Percentiles rank a stretch among this genome's conserved stretches.
phyloP scores from a whole-genome alignment of 2,888 invertebrate species.

The Oligia latruncula region DNA sequence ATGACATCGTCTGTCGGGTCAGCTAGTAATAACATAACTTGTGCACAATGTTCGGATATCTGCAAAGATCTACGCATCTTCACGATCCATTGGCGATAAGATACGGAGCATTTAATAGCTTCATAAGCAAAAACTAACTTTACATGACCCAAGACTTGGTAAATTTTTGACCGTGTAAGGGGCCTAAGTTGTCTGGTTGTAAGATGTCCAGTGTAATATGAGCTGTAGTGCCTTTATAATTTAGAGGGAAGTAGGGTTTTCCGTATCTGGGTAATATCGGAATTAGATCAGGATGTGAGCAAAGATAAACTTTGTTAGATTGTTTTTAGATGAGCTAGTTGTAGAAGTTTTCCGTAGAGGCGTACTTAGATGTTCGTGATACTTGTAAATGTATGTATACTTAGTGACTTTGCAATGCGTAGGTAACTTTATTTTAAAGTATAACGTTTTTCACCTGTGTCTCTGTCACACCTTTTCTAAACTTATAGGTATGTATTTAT shows the following conservation, averaged over 20 bases:
- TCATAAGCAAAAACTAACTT: slow-evolving; percentile 21
- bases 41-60: slow-evolving; percentile 36
- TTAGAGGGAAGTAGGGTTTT: neutral
- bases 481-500: too few relatives aligned
- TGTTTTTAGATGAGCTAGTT: neutral
- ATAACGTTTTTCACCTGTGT: neutral
- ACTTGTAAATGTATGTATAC: neutral
- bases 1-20: too few relatives aligned
- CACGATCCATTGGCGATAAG: slow-evolving; percentile 34
- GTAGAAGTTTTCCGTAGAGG: neutral
- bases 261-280: slow-evolving; percentile 6
- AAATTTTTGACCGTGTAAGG: neutral
- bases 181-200: slow-evolving; percentile 1
- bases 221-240: slow-evolving; percentile 9
- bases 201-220: neutral
- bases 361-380: neutral
- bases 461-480: too few relatives aligned
- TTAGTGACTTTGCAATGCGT: too few relatives aligned
- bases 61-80: slow-evolving; percentile 36
- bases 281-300: neutral
- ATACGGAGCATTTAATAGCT: slow-evolving; percentile 19
- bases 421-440: too few relatives aligned
- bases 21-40: slow-evolving; percentile 33
- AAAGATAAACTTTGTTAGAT: neutral
- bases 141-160: neutral